These are phyloP conservation scores for Arizona elegans DNA, from an alignment of 2,113 vertebrate genomes.

Conservation along the genomic window DNA sequence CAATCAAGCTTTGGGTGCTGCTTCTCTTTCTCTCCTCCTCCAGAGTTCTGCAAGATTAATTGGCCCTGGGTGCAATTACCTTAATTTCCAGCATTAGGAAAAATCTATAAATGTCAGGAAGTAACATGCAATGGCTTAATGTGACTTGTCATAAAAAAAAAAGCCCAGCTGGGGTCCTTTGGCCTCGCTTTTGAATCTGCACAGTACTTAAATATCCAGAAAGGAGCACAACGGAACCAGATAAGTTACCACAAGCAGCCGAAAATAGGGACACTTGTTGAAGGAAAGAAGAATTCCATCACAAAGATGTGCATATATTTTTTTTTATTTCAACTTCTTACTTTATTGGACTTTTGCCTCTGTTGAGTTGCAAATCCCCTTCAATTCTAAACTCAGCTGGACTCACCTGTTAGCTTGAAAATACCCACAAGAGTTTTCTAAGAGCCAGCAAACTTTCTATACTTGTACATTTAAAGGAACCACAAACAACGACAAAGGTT, in stretches of 20 bases:
- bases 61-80: conserved; percentile 54
- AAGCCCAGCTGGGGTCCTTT: rapidly evolving
- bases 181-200: background rate
- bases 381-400: background rate
- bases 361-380: background rate
- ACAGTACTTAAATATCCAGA: background rate
- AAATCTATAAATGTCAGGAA: conserved; percentile 69
- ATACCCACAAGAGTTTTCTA: too few species aligned
- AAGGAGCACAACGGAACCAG: background rate
- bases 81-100: conserved; percentile 69
- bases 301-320: background rate
- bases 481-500: background rate
- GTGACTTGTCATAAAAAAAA: background rate
- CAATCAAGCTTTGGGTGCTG: background rate
- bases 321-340: too few species aligned
- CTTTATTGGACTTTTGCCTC: background rate
- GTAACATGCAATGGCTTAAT: conserved; percentile 26
- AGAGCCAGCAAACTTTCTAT: background rate
- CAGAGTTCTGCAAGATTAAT: conserved; percentile 50
- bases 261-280: background rate
- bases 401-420: background rate
- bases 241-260: background rate
- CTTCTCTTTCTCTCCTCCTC: conserved; percentile 3
- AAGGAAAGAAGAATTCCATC: background rate
- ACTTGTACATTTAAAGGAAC: background rate